These are phyloP conservation scores for Drosophila varians DNA, from an alignment of 1,140 invertebrate species.

Conservation along the genomic window DNA sequence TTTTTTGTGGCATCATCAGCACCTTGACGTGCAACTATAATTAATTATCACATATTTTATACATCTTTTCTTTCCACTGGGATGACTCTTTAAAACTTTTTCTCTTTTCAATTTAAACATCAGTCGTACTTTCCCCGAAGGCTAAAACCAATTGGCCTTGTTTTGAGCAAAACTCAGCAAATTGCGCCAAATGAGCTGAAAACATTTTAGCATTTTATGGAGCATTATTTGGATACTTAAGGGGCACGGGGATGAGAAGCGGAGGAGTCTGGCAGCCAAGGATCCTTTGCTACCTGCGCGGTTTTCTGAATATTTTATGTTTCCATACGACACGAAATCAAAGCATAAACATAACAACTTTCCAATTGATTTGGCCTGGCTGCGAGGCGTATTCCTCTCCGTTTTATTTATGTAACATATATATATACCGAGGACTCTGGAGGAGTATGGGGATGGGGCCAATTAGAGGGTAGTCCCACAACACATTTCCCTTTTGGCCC, in stretches of 20 bases:
- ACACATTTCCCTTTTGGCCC: conserved; percentile 4
- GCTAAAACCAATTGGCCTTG: conserved; percentile 12
- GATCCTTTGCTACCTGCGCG: background rate
- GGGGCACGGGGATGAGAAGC: conserved; percentile 2
- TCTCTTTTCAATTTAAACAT: background rate
- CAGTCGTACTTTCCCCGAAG: conserved; percentile 3
- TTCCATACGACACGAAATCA: conserved; percentile 43
- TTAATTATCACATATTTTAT: conserved; percentile 4
- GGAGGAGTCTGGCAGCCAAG: conserved; percentile 9
- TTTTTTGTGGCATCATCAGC: conserved; percentile 4
- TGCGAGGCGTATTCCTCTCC: conserved; percentile 33
- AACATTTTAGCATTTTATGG: conserved; percentile 38
- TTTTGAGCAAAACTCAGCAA: conserved; percentile 14
- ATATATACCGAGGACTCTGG: conserved; percentile 6
- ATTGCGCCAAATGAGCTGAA: conserved; percentile 39
- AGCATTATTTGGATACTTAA: conserved; percentile 35
- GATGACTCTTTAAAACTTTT: background rate
- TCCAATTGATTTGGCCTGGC: conserved; percentile 51
- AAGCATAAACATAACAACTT: conserved; percentile 51
- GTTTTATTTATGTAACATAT: conserved; percentile 15
- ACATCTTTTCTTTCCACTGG: background rate
- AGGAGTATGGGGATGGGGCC: too few species aligned
- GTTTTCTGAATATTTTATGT: conserved; percentile 20
- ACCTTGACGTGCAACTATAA: conserved; percentile 12
- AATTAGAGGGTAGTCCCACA: conserved; percentile 27